Evolutionary conservation across 2,113 vertebrate genomes (phyloP).

Genomic region (Eclectus roratus): DNA sequence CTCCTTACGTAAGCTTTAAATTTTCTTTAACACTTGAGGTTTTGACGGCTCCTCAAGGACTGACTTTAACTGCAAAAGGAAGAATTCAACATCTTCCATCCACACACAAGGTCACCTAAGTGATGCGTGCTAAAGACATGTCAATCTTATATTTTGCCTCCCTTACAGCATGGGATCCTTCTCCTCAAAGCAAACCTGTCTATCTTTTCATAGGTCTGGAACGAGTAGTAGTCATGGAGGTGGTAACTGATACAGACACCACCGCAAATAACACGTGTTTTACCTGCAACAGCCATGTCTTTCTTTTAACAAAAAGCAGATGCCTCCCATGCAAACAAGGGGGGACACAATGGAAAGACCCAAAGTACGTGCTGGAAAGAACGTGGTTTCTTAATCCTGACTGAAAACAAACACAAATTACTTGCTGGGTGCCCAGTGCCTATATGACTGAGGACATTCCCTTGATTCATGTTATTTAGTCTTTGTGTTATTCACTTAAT

Average conservation of each 20-base stretch:
- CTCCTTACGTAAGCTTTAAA: background rate
- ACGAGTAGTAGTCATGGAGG: accelerated
- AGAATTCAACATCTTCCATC: background rate
- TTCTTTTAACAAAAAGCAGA: background rate
- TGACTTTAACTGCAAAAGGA: background rate
- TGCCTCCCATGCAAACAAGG: background rate
- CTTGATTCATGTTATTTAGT: accelerated
- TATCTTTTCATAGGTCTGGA: background rate
- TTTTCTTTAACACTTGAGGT: background rate
- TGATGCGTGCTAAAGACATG: accelerated
- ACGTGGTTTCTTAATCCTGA: background rate
- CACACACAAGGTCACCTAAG: accelerated
- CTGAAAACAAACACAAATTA: background rate
- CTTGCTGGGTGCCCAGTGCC: background rate
- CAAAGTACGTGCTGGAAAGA: background rate
- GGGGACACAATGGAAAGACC: background rate
- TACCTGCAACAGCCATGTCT: background rate
- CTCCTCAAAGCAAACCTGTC: background rate
- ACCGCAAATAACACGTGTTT: accelerated
- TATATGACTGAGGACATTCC: accelerated
- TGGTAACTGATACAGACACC: background rate
- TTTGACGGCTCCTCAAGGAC: background rate
- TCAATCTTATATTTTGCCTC: background rate
- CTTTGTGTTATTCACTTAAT: accelerated
- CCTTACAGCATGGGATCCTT: background rate